These are phyloP conservation scores for Casuarius casuarius DNA, from an alignment of 2,113 vertebrate genomes.

Conservation along the genomic window DNA sequence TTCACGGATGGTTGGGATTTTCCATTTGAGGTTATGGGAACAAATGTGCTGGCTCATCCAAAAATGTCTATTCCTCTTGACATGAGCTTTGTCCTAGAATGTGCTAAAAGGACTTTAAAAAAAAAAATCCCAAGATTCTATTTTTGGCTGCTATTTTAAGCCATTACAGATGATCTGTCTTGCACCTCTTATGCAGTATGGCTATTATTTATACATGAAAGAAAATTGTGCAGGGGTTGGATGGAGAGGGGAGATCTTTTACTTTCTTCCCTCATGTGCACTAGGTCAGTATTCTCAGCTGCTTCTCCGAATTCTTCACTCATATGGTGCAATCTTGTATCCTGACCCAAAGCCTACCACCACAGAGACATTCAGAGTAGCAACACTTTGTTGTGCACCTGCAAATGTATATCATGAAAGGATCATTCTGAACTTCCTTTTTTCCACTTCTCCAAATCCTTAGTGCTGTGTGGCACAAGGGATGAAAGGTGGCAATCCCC, in stretches of 20 bases:
- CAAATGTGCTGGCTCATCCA: conserved; percentile 32
- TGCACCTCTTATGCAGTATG: conserved; percentile 30
- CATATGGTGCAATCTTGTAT: not conserved
- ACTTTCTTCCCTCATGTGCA: not conserved
- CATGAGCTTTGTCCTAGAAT: conserved; percentile 46
- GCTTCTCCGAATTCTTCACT: not conserved
- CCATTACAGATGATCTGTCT: conserved; percentile 31
- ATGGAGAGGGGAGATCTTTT: not conserved
- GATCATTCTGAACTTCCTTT: not conserved
- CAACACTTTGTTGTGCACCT: not conserved
- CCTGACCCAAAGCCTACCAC: not conserved
- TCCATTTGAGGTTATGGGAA: conserved; percentile 55
- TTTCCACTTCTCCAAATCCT: not conserved
- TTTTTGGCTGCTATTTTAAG: conserved; percentile 35
- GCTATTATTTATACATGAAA: conserved; percentile 55
- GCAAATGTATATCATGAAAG: not conserved
- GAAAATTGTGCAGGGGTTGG: not conserved
- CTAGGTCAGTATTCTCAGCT: not conserved
- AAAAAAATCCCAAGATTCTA: not conserved
- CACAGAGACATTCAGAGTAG: not conserved
- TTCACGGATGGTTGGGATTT: conserved; percentile 64
- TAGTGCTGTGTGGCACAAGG: not conserved
- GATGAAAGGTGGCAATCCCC: not conserved
- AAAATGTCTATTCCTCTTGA: conserved; percentile 44
- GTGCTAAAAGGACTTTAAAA: conserved; percentile 37